Evolutionary conservation across 2,113 vertebrate genomes (phyloP).

Genomic region (Neogobius melanostomus): DNA sequence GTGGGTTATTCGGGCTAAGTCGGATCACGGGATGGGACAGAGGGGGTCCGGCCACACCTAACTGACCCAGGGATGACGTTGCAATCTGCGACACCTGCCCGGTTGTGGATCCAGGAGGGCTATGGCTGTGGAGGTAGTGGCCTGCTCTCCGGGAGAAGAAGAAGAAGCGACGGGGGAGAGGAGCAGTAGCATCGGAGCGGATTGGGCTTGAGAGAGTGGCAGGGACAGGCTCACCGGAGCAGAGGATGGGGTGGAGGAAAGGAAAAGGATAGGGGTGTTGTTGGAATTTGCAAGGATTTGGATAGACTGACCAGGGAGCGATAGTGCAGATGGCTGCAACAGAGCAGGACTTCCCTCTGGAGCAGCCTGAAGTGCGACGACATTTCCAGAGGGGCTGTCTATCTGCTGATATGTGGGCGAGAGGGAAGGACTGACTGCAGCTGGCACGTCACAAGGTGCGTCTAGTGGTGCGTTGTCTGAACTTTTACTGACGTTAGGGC

Average conservation of each 20-base stretch:
- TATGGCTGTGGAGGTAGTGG: conserved; percentile 60
- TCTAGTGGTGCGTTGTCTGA: conserved; percentile 41
- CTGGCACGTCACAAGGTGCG: conserved; percentile 28
- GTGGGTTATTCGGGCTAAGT: conserved; percentile 52
- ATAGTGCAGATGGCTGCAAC: conserved; percentile 26
- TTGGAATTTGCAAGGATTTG: conserved; percentile 65
- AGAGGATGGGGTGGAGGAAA: conserved; percentile 62
- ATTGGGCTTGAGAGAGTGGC: conserved; percentile 58
- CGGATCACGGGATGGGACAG: conserved; percentile 59
- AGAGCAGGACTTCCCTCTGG: conserved; percentile 28
- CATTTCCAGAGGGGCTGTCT: conserved; percentile 5
- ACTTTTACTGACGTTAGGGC: conserved; percentile 40
- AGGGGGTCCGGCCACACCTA: conserved; percentile 31
- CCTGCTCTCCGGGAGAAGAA: conserved; percentile 49
- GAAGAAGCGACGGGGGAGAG: conserved; percentile 67
- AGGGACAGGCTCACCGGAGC: conserved; percentile 62
- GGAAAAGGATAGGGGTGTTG: conserved; percentile 54
- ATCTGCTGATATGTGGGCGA: conserved; percentile 30
- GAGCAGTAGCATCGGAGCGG: conserved; percentile 70
- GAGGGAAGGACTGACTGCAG: conserved; percentile 20
- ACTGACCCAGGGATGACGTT: conserved; percentile 43
- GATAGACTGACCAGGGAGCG: conserved; percentile 57
- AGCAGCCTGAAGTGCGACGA: conserved; percentile 3
- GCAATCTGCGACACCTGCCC: conserved; percentile 68
- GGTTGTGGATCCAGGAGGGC: conserved; percentile 62